Evolutionary conservation across 53 echinoderm and acorn worm genomes (phyloP), one percentile per base, ranked within the genome.

Genomic region (Crossaster papposus): DNA sequence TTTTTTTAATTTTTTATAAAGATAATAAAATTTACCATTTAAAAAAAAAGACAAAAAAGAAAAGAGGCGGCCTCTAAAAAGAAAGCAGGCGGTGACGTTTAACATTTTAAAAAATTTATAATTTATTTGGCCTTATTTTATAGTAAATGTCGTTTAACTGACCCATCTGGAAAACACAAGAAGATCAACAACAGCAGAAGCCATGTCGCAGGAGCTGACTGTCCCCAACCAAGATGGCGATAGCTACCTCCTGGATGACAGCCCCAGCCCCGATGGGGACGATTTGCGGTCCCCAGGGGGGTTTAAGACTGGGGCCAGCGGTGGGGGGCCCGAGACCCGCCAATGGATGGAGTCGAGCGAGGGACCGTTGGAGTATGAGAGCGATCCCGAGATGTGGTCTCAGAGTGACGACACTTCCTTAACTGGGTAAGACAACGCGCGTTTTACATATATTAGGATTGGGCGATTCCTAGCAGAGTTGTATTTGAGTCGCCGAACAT

Each of bases 321-420:
- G 84, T n/a, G 81, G 70, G 10, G 70, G 77, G n/a, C 85, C 78
- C 1, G 83, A 83, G 53, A 84, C 91, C 1, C 78, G 85, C 15
- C 84, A 84, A 72, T 92, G 90, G 92, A 90, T 94, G 90, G 94
- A 94, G n/a, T 92, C 94, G 2, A 87, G 90, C 28, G 94, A 94
- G 51, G 86, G 89, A 36, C 92, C 92, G 6, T 37, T 92, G 36
- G 94, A 91, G 55, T 96, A 93, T 70, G 91, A 93, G 68, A 93
- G 94, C 30, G 96, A 96, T 70, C 91, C 93, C 14, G 96, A 96
- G 71, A 91, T 92, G 72, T 94, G 94, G 93, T 94, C 96, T 0
- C 93, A 94, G 93, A 95, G 95, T 74, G 96, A 95, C 80, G 95
- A 96, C 36, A 95, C 93, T 13, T 96, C 96, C 38, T 79, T 93